Evolutionary conservation across 2,888 invertebrate species (phyloP).

Genomic region (Eurytoma californica): DNA sequence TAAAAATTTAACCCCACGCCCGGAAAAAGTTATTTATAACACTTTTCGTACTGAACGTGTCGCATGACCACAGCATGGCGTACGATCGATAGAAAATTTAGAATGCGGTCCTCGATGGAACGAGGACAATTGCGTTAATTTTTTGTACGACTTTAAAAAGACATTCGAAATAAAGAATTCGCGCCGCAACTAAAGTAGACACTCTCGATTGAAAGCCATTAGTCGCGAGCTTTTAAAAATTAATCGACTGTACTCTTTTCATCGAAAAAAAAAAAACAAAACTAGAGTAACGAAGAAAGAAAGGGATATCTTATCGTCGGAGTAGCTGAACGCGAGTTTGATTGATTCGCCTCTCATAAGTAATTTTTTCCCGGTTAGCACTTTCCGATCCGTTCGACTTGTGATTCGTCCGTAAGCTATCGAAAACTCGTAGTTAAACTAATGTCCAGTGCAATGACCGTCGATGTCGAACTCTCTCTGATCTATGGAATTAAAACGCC

Average conservation of each 20-base stretch:
- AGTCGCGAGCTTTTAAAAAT: neutral
- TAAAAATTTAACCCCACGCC: neutral
- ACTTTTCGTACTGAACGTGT: neutral
- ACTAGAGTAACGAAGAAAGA: neutral
- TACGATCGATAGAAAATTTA: no score
- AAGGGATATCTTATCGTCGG: neutral
- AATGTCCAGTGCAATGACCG: conserved; percentile 18
- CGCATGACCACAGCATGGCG: no score
- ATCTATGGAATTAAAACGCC: conserved; percentile 1
- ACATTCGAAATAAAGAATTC: no score
- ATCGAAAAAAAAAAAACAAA: neutral
- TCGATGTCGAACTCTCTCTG: conserved; percentile 7
- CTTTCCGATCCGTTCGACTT: conserved; percentile 13
- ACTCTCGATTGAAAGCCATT: no score
- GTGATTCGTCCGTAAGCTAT: conserved; percentile 1
- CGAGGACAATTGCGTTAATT: no score
- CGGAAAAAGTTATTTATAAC: conserved; percentile 20
- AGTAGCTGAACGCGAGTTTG: neutral
- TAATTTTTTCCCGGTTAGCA: conserved; percentile 15
- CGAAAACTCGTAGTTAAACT: neutral
- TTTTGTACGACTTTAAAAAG: no score
- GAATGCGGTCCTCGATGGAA: no score
- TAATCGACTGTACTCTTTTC: neutral
- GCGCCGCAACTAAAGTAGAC: no score
- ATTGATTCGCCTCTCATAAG: conserved; percentile 8